A percentile compares a stretch with the other conserved stretches of the same genome.
These are phyloP conservation scores for Choreutis nemorana DNA, from an alignment of 2,888 invertebrate genomes.

Conservation along the genomic window DNA sequence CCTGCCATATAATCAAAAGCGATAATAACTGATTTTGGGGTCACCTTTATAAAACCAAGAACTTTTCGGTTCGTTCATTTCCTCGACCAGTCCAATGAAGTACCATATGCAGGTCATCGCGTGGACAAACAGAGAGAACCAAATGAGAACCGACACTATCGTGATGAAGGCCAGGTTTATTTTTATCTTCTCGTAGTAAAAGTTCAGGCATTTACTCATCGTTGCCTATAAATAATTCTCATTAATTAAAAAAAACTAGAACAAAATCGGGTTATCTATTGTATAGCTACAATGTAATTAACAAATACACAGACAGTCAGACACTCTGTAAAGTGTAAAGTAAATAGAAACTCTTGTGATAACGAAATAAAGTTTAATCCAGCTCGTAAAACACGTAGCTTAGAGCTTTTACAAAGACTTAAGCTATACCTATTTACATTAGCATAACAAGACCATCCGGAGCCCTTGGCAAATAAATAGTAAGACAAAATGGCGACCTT, in stretches of 20 bases:
- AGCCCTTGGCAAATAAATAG: too few species aligned
- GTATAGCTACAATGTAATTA: neutral
- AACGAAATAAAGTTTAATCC: too few species aligned
- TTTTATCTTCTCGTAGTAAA: constrained; percentile 25
- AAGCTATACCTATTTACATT: too few species aligned
- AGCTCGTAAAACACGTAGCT: too few species aligned
- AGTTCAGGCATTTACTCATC: constrained; percentile 27
- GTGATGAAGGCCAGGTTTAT: constrained; percentile 30
- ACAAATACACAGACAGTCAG: constrained; percentile 11
- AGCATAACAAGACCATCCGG: too few species aligned
- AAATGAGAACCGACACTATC: constrained; percentile 26
- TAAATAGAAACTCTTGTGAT: neutral
- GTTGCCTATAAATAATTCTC: constrained; percentile 23
- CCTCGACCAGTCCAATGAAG: constrained; percentile 31
- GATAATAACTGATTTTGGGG: too few species aligned
- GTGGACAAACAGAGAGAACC: constrained; percentile 43
- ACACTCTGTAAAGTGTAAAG: neutral
- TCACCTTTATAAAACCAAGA: constrained; percentile 36
- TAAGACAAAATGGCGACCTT: too few species aligned
- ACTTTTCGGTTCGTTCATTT: constrained; percentile 16
- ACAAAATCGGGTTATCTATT: too few species aligned
- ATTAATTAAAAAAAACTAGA: too few species aligned
- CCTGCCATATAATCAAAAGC: too few species aligned
- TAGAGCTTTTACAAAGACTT: too few species aligned
- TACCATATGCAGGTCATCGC: constrained; percentile 35